Base-by-base conservation (phyloP, 2,888 invertebrate genomes). In the Chirona hameri region DNA sequence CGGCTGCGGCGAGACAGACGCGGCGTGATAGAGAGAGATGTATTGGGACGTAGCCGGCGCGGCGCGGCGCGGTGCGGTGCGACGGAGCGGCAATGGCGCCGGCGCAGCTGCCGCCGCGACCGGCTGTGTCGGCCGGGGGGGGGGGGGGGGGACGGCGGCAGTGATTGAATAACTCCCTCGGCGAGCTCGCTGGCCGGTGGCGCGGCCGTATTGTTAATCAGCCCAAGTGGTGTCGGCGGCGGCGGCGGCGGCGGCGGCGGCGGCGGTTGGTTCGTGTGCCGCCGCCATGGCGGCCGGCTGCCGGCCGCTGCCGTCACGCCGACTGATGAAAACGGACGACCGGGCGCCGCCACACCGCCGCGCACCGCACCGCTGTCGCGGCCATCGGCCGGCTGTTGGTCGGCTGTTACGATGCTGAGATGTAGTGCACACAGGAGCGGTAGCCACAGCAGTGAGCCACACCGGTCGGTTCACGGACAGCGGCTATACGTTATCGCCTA, bases 1-100 rank as follows among this genome's bases (percentile, higher is more conserved):
- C 27, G 29, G 27, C 72, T 39, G 39, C 39, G 39, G 18, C 72
- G 31, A 14, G 31, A 72, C 27, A 27, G 31, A 14, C 31, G 14
- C 18, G 31, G 29, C 31, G 72, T 72, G 72, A 72, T 72, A 29
- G 72, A 72, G 72, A 72, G 72, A 72, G 72, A 72, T 31, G 72
- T 72, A 72, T 72, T 72, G 29, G 72, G 31, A 18, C 72, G 29
- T 27, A 18, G 15, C 31, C 5, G 72, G 31, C 27, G 27, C 69
- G 14, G 69, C 69, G 60, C 55, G 15, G 55, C 55, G 55, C 15
- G 55, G 55, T n/a, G n/a, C n/a, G n/a, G n/a, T n/a, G n/a, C n/a
- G n/a, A n/a, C 18, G 7, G 55, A 7, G 27, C 65, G 65, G 65
- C 65, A n/a, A 10, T 24, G 65, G 65, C n/a, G 65, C 7, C n/a